A percentile compares a stretch with the other conserved stretches of the same genome.
phyloP scores from a whole-genome alignment of 2,797 vertebrate genomes.

The Schizopygopsis pylzovi region DNA sequence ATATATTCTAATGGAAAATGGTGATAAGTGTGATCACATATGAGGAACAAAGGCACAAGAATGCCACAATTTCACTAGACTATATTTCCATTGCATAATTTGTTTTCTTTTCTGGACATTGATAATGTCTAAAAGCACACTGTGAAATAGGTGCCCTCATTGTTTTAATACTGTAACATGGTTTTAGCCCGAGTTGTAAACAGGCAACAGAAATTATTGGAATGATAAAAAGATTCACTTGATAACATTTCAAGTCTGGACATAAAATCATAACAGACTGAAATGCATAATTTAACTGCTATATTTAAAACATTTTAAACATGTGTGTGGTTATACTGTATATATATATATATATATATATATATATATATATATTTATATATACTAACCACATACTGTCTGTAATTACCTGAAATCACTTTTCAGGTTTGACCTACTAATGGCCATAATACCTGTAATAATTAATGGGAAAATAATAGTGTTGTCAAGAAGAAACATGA shows the following conservation, averaged over 20 bases:
- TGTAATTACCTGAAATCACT: not conserved
- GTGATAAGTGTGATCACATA: not conserved
- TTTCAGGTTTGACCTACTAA: constrained; percentile 15
- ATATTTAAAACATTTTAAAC: not conserved
- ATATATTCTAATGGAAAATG: not conserved
- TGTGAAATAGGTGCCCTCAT: not conserved
- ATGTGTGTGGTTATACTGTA: too few relatives aligned
- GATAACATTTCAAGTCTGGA: not conserved
- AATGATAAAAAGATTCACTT: not conserved
- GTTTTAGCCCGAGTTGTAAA: not conserved
- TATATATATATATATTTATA: not conserved
- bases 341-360: not conserved
- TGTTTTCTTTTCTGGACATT: not conserved
- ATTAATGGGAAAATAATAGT: constrained; percentile 18
- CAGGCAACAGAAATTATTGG: not conserved
- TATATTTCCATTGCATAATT: not conserved
- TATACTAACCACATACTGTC: not conserved
- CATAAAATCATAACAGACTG: not conserved
- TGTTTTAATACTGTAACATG: not conserved
- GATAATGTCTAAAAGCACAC: not conserved
- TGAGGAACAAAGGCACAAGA: not conserved
- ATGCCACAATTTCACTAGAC: not conserved
- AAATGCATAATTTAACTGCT: not conserved
- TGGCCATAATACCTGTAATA: not conserved
- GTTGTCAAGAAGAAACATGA: constrained; percentile 17